These are phyloP conservation scores for Tenthredo scrophulariae DNA, from an alignment of 2,888 invertebrate genomes.

Conservation along the genomic window DNA sequence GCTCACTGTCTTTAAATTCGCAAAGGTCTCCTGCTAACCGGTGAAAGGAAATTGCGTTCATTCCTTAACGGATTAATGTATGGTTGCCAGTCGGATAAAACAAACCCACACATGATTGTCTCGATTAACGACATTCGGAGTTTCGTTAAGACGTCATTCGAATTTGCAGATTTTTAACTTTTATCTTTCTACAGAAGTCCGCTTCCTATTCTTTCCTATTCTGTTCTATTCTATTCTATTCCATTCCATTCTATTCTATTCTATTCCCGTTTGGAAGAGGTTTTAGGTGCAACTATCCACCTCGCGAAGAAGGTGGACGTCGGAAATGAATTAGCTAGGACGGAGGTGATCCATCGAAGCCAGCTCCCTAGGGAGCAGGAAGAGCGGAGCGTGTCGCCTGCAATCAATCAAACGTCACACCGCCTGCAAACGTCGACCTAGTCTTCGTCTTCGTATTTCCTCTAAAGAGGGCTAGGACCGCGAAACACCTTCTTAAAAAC, in stretches of 20 bases:
- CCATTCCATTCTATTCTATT: not conserved
- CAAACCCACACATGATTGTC: not conserved
- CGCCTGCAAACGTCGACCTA: not conserved
- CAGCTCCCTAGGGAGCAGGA: conserved; percentile 28
- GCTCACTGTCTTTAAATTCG: not conserved
- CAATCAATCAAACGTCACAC: conserved; percentile 47
- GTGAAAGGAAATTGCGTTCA: conserved; percentile 19
- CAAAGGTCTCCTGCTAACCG: not conserved
- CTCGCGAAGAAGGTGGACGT: not conserved
- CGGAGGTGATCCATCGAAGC: conserved; percentile 44
- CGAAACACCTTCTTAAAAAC: conserved; percentile 13
- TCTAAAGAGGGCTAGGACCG: not conserved
- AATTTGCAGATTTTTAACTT: not conserved
- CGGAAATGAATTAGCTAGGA: conserved; percentile 44
- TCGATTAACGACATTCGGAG: not conserved
- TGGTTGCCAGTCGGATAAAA: not conserved
- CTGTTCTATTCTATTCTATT: not conserved
- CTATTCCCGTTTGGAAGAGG: not conserved
- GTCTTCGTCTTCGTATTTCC: conserved; percentile 18
- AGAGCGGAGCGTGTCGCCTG: conserved; percentile 42
- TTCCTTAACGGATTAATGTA: not conserved
- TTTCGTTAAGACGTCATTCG: not conserved
- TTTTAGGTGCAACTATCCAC: not conserved
- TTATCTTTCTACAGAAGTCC: not conserved
- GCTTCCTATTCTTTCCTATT: not conserved